These are phyloP conservation scores for Himantopus leucocephalus DNA, from an alignment of 2,113 vertebrate species.

Conservation along the genomic window DNA sequence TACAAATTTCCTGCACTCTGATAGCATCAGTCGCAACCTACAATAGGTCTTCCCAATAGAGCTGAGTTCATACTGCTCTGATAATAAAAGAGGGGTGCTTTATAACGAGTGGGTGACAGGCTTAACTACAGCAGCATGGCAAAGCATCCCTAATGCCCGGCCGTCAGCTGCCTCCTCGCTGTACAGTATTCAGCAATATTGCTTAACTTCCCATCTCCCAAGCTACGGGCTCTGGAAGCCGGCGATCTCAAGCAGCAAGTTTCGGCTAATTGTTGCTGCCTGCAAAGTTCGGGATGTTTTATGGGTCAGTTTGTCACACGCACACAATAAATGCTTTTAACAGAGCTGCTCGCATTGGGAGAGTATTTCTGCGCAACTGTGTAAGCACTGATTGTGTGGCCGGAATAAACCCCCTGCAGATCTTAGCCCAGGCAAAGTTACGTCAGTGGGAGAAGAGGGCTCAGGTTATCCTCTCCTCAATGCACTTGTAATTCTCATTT, in stretches of 20 bases:
- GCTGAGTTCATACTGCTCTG: neutral
- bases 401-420: neutral
- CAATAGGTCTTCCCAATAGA: neutral
- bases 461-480: neutral
- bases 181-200: neutral
- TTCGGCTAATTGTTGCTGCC: neutral
- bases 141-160: neutral
- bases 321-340: slow-evolving; percentile 23
- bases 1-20: accelerated
- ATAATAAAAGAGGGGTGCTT: neutral
- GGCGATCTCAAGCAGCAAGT: neutral
- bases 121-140: neutral
- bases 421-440: neutral
- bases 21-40: neutral
- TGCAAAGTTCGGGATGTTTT: neutral
- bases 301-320: neutral
- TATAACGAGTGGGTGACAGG: neutral
- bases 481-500: neutral
- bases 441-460: neutral
- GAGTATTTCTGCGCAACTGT: neutral
- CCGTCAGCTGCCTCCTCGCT: neutral
- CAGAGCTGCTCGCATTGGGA: neutral
- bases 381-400: neutral
- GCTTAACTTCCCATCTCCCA: neutral
- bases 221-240: neutral